A percentile compares a stretch with the other conserved stretches of the same genome.
These are phyloP conservation scores for Sylvia borin DNA, from an alignment of 2,797 vertebrate genomes.

Conservation along the genomic window DNA sequence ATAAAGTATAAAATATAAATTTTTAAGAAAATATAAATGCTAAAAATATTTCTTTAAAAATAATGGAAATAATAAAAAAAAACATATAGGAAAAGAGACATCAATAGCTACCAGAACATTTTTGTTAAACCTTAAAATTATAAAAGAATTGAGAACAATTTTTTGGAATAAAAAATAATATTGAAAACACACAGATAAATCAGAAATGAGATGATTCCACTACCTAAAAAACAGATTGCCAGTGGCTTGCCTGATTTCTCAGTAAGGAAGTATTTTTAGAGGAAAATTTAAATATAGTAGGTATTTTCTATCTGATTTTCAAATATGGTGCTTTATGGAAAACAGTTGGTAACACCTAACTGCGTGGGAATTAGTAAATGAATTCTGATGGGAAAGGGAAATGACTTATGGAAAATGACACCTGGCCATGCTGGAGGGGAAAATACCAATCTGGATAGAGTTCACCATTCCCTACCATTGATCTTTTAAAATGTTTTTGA, in stretches of 20 bases:
- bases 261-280: not conserved
- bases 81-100: not conserved
- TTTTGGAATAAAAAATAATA: not conserved
- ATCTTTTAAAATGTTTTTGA: not conserved
- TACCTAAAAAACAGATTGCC: not conserved
- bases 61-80: not conserved
- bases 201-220: not conserved
- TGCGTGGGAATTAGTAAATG: not conserved
- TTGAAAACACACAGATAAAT: not conserved
- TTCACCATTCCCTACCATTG: not conserved
- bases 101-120: not conserved
- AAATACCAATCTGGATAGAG: not conserved
- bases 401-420: slow-evolving; percentile 14
- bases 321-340: not conserved
- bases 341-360: not conserved
- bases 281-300: not conserved
- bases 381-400: not conserved
- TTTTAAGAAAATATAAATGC: not conserved
- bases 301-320: not conserved
- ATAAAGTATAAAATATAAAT: no score
- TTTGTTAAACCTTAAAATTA: not conserved
- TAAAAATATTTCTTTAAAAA: not conserved
- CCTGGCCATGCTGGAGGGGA: not conserved
- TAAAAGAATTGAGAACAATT: not conserved
- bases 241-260: not conserved